These are phyloP conservation scores for Rhamnusium bicolor DNA, from an alignment of 2,888 invertebrate genomes.

Conservation along the genomic window DNA sequence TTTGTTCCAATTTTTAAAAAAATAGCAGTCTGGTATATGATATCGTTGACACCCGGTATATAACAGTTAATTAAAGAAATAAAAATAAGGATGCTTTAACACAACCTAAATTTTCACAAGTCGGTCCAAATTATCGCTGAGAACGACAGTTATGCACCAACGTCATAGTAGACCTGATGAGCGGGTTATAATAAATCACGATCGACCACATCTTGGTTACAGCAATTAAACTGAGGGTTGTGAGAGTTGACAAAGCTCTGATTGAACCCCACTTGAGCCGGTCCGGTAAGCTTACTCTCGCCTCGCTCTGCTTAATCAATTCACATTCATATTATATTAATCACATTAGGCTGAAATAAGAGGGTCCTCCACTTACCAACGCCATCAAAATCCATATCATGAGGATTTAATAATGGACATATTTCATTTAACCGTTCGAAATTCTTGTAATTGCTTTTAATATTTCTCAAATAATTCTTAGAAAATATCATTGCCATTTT, in stretches of 20 bases:
- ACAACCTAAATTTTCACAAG: not conserved
- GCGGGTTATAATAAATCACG: conserved; percentile 47
- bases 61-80: no score
- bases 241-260: conserved; percentile 53
- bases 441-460: not conserved
- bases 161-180: conserved; percentile 13
- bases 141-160: not conserved
- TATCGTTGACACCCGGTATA: no score
- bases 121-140: not conserved
- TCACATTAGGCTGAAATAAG: conserved; percentile 65
- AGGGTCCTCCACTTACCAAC: conserved; percentile 53
- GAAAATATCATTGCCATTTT: not conserved
- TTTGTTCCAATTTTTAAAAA: no score
- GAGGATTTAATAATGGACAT: conserved; percentile 21
- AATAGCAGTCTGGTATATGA: no score
- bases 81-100: no score
- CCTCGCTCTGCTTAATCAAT: conserved; percentile 62
- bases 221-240: conserved; percentile 61
- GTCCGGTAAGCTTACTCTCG: conserved; percentile 50
- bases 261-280: conserved; percentile 59
- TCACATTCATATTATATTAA: conserved; percentile 66
- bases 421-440: conserved; percentile 20
- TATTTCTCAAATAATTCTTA: not conserved
- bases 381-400: conserved; percentile 33
- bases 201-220: conserved; percentile 62